Base-by-base conservation (phyloP, 2,888 invertebrate species). In the Periphyllus acericola region DNA sequence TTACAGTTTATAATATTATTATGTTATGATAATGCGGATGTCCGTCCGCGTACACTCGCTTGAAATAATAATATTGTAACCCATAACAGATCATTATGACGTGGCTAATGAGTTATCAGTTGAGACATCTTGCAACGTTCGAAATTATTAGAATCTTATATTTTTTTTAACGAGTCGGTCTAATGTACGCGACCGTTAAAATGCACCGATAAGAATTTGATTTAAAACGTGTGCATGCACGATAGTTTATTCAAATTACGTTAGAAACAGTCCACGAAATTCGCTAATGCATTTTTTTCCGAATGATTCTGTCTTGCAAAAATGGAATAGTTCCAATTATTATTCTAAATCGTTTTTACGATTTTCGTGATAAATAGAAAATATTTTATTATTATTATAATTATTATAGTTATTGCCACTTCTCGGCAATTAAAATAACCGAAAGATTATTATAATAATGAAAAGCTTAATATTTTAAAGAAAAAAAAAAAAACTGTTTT, bases 141-240 rank as follows among this genome's bases (percentile, higher is more conserved):
- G 3, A 60, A 40, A 40, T 82, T n/a, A 40, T 82, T n/a, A 4
- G 68, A 71, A 82, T 71, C 3, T 3, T 19, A 9, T 52, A 52
- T 1, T 14, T 46, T 5, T 5, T 36, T 5, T 36, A 14, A 46
- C 46, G 25, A 71, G 46, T 68, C 9, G 29, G 32, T 29, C 40
- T 81, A 81, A 81, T 81, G 40, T 21, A 68, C 29, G 68, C 25
- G 29, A n/a, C n/a, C 1, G 29, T 40, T 40, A 68, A 36, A 71
- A 66, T 0, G n/a, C 25, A 81, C 46, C 8, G 46, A 81, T 52
- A 82, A 82, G 17, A 52, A 71, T 82, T 71, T 71, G 14, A 52
- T 46, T 82, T 71, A 25, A 71, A 52, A 32, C n/a, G 25, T 36
- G 36, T 60, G 25, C 3, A 25, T 4, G 2, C 9, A 60, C 9